phyloP scores from a whole-genome alignment of 2,113 vertebrate genomes.

The Muscicapa adusta region DNA sequence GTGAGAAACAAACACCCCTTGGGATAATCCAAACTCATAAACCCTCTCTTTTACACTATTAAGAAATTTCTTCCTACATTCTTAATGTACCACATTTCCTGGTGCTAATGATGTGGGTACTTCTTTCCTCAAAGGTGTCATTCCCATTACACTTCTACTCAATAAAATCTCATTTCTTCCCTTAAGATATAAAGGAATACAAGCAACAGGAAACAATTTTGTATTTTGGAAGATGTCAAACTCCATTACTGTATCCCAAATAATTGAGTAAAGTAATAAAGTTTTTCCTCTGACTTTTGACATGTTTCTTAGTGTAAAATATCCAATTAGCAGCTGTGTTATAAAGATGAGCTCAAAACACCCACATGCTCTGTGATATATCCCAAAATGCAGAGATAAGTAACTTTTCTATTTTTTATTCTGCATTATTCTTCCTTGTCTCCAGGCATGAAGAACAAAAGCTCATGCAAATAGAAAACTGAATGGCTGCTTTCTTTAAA shows the following conservation, averaged over 20 bases:
- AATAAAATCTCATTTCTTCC: not conserved
- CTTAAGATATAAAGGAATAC: not conserved
- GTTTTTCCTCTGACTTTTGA: not conserved
- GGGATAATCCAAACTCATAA: constrained; percentile 26
- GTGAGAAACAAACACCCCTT: not conserved
- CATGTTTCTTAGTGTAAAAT: not conserved
- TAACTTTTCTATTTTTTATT: not conserved
- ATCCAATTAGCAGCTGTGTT: not conserved
- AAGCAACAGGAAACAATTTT: not conserved
- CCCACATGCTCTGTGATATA: not conserved
- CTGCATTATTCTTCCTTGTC: not conserved
- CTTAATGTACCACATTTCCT: not conserved
- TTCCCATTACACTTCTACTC: not conserved
- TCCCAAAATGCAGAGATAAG: not conserved
- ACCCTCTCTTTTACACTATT: not conserved
- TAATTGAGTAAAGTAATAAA: not conserved
- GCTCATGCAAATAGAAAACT: not conserved
- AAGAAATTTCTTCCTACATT: not conserved
- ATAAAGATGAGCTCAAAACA: not conserved
- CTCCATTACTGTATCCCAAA: not conserved
- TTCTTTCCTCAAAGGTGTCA: not conserved
- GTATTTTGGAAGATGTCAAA: not conserved
- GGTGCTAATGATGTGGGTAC: not conserved
- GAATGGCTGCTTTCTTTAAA: not conserved
- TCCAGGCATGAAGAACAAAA: not conserved